Base-by-base conservation (phyloP, 2,113 vertebrate species). In the Neofelis nebulosa region DNA sequence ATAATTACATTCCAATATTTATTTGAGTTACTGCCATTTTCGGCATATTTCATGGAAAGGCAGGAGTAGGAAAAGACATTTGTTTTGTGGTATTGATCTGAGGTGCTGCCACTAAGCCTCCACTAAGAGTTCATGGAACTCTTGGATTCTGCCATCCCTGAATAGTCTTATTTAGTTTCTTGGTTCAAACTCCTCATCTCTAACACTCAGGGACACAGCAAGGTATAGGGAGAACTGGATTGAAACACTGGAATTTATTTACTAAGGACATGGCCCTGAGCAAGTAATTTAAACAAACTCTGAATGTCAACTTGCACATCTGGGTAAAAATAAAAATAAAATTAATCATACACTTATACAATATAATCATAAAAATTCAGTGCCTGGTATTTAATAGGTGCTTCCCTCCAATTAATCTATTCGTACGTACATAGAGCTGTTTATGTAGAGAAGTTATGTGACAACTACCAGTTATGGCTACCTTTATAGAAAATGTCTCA, bases 391-490 rank as follows among this genome's bases (percentile, higher is more conserved):
- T 92, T 94, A 90, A 55, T 80, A 96, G 92, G 69, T 90, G 63
- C 52, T 96, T 94, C 16, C 50, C 63, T 29, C 15, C 79, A 52
- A 88, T 96, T 89, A 92, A 94, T 91, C 96, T 95, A 61, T 78
- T 97, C 96, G 93, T 71, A 38, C 15, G n/a, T 89, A 55, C 5
- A 31, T 2, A 0, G 68, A 21, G 76, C 27, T 97, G 69, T 96
- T 98, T 96, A 97, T 69, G 48, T 83, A 50, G 90, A 94, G 93
- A 96, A 65, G 88, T 97, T n/a, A 55, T 84, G 7, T 92, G 92
- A 74, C 73, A 89, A 4, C 94, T 65, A 81, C 95, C 81, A 92
- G 33, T 93, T 91, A 94, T 12, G 57, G 94, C 38, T 92, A 93
- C 89, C 98, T 98, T 92, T 71, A 78, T 23, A 55, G 73, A 74